phyloP scores from a whole-genome alignment of 2,797 vertebrate genomes.

The Craterocephalus amniculus region DNA sequence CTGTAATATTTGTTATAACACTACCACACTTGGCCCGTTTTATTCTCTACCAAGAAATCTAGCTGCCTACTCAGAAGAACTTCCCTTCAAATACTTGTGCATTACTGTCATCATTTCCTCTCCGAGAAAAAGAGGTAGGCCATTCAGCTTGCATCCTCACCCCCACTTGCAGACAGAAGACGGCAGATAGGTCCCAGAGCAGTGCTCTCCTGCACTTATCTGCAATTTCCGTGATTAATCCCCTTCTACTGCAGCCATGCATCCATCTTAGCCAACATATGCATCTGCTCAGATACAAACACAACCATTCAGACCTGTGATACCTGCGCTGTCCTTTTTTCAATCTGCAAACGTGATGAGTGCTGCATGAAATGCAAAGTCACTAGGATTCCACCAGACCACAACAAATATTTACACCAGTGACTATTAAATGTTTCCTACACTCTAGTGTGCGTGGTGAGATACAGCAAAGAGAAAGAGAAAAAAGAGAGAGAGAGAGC shows the following conservation, averaged over 20 bases:
- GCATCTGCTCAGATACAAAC: slow-evolving; percentile 55
- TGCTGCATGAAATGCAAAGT: slow-evolving; percentile 56
- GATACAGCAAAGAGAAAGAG: slow-evolving; percentile 7
- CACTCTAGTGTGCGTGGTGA: slow-evolving; percentile 29
- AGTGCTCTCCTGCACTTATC: slow-evolving; percentile 72
- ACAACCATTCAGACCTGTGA: slow-evolving; percentile 46
- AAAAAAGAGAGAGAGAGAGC: slow-evolving; percentile 16
- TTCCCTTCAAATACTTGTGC: slow-evolving; percentile 60
- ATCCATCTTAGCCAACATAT: slow-evolving; percentile 63
- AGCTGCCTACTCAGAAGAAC: slow-evolving; percentile 48
- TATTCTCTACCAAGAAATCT: slow-evolving; percentile 38
- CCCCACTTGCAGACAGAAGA: slow-evolving; percentile 63
- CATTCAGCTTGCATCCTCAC: slow-evolving; percentile 57
- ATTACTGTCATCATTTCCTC: slow-evolving; percentile 68
- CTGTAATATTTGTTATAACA: slow-evolving; percentile 4
- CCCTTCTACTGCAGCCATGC: slow-evolving; percentile 70
- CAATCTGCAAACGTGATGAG: slow-evolving; percentile 45
- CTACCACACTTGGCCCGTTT: slow-evolving; percentile 17
- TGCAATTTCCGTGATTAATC: slow-evolving; percentile 76
- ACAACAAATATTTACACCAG: slow-evolving; percentile 74
- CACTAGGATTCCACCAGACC: slow-evolving; percentile 62
- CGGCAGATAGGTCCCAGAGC: slow-evolving; percentile 70
- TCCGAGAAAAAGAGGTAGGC: slow-evolving; percentile 55
- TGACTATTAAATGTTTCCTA: slow-evolving; percentile 64
- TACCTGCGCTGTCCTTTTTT: slow-evolving; percentile 28